Percentiles rank a stretch among this genome's conserved stretches.
phyloP scores from a whole-genome alignment of 1,140 invertebrate species.

The Magallana gigas region DNA sequence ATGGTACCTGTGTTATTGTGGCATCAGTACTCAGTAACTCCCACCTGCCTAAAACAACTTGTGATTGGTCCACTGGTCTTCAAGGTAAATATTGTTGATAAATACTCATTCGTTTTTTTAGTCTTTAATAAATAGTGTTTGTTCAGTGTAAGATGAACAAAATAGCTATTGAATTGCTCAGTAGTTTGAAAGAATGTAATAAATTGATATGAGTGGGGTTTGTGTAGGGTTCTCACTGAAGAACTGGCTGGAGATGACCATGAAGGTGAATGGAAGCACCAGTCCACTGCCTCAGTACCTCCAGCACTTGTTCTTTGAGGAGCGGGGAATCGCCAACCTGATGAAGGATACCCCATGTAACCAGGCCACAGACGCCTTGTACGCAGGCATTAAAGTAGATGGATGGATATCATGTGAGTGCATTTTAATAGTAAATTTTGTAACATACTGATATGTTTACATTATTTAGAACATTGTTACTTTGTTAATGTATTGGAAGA shows the following conservation, averaged over 20 bases:
- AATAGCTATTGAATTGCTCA: too few relatives aligned
- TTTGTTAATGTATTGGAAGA: too few relatives aligned
- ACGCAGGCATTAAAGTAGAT: constrained; percentile 6
- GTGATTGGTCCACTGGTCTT: constrained; percentile 45
- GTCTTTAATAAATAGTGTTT: too few relatives aligned
- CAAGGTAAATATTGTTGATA: not conserved
- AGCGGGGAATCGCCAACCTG: constrained; percentile 38
- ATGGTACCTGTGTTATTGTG: constrained; percentile 39
- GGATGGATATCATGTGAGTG: constrained; percentile 40
- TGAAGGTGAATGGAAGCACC: constrained; percentile 4
- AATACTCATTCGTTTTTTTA: not conserved
- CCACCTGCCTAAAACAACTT: constrained; percentile 44
- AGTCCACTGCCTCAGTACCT: constrained; percentile 31
- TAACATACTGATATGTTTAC: not conserved
- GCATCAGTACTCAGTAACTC: constrained; percentile 38
- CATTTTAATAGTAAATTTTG: not conserved
- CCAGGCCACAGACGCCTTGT: constrained; percentile 12
- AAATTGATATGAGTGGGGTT: not conserved
- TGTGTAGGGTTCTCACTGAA: constrained; percentile 53
- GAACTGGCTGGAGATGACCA: constrained; percentile 41
- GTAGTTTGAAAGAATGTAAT: too few relatives aligned
- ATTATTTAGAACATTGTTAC: not conserved
- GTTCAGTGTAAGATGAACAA: too few relatives aligned
- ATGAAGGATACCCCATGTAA: constrained; percentile 38
- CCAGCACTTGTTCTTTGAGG: constrained; percentile 38